phyloP scores from a whole-genome alignment of 2,113 vertebrate genomes.

The Notarius quadriscutis region DNA sequence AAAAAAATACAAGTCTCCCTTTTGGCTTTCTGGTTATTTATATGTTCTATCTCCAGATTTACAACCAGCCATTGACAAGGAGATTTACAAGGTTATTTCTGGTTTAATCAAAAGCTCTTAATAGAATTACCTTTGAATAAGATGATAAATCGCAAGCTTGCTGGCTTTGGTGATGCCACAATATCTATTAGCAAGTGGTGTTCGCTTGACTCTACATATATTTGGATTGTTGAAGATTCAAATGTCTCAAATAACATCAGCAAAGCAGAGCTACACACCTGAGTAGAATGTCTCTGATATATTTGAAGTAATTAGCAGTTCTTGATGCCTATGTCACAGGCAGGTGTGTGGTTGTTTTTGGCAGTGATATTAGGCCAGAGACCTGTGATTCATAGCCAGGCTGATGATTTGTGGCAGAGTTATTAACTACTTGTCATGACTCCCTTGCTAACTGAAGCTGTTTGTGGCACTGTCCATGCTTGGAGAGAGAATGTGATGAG shows the following conservation, averaged over 20 bases:
- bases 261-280: not conserved
- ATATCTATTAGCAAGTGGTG: not conserved
- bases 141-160: not conserved
- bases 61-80: not conserved
- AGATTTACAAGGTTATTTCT: not conserved
- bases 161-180: conserved; percentile 3
- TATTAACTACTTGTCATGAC: conserved; percentile 33
- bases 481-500: conserved; percentile 15
- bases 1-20: not conserved
- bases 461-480: conserved; percentile 6
- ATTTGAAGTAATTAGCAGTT: conserved; percentile 12
- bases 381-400: conserved; percentile 38
- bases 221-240: not conserved
- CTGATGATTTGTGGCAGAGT: conserved; percentile 45
- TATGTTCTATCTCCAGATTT: not conserved
- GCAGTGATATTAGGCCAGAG: not conserved
- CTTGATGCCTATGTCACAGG: not conserved
- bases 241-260: not conserved
- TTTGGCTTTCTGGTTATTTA: not conserved
- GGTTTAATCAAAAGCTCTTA: not conserved
- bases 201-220: not conserved
- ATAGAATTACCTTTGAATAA: not conserved
- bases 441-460: not conserved
- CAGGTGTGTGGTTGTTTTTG: conserved; percentile 12
- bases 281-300: not conserved